A percentile compares a stretch with the other conserved stretches of the same genome.
Evolutionary conservation across 1,140 invertebrate genomes (phyloP).

Genomic region (Ceratina australensis): DNA sequence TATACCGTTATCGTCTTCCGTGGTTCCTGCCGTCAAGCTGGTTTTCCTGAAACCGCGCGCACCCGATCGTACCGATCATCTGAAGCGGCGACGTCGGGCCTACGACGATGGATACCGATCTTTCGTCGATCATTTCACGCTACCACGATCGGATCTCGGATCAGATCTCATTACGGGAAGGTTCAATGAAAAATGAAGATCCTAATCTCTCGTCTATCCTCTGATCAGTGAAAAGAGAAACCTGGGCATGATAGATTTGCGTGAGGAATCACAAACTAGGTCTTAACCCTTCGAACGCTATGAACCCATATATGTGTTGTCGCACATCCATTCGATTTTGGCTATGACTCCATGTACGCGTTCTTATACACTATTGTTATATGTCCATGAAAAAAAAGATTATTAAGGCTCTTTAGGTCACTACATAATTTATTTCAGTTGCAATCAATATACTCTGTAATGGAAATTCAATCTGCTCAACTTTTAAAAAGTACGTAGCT

Average conservation of each 20-base stretch:
- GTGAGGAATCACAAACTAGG: neutral
- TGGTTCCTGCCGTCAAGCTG: constrained; percentile 44
- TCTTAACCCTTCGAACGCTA: too few relatives aligned
- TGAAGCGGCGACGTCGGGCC: neutral
- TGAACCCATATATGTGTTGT: too few relatives aligned
- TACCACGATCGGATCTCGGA: neutral
- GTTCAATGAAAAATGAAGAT: constrained; percentile 43
- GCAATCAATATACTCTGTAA: too few relatives aligned
- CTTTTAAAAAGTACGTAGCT: too few relatives aligned
- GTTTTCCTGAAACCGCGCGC: constrained; percentile 55
- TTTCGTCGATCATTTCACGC: constrained; percentile 34
- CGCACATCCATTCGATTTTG: too few relatives aligned
- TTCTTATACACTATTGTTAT: too few relatives aligned
- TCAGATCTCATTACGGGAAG: constrained; percentile 26
- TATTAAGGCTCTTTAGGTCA: too few relatives aligned
- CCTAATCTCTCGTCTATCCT: neutral
- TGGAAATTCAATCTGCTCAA: too few relatives aligned
- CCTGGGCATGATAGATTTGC: neutral
- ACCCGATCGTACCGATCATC: constrained; percentile 44
- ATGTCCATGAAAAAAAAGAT: too few relatives aligned
- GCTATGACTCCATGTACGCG: too few relatives aligned
- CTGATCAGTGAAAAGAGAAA: neutral
- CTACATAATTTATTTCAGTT: too few relatives aligned
- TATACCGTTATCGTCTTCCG: constrained; percentile 64
- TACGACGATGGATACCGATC: constrained; percentile 48